phyloP scores from a whole-genome alignment of 2,888 invertebrate genomes.

The Rotaria socialis region DNA sequence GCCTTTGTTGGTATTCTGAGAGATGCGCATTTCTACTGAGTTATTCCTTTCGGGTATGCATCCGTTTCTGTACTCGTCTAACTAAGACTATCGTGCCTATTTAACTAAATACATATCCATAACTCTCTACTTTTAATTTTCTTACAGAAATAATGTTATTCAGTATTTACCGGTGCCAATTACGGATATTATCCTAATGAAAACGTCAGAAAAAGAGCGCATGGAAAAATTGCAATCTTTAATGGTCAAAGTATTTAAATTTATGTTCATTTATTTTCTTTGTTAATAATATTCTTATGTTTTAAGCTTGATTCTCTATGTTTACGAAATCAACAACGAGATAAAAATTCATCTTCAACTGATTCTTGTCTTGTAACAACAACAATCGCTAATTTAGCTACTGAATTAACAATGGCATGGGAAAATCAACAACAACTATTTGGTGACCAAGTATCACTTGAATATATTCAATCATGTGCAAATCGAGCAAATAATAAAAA shows the following conservation, averaged over 20 bases:
- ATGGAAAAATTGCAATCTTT: background rate
- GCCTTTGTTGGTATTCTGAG: no score
- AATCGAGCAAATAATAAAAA: background rate
- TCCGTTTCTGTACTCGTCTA: no score
- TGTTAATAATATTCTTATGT: background rate
- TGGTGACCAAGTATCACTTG: background rate
- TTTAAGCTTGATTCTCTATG: constrained; percentile 15
- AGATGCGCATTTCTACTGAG: no score
- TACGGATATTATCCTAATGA: background rate
- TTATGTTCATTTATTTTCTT: background rate
- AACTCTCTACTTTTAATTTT: background rate
- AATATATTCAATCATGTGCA: constrained; percentile 8
- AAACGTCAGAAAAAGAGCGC: constrained; percentile 8
- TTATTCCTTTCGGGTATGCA: no score
- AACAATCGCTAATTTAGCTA: background rate
- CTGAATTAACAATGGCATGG: background rate
- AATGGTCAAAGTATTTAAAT: background rate
- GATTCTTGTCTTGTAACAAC: background rate
- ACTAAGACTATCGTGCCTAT: no score
- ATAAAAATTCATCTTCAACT: background rate
- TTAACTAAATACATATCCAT: no score
- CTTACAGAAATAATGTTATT: background rate
- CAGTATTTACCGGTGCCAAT: constrained; percentile 11
- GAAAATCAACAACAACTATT: constrained; percentile 19
- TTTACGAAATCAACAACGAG: background rate